Evolutionary conservation across 2,888 invertebrate genomes (phyloP), one percentile per base, ranked within the genome.

Genomic region (Oegoconia quadripuncta): DNA sequence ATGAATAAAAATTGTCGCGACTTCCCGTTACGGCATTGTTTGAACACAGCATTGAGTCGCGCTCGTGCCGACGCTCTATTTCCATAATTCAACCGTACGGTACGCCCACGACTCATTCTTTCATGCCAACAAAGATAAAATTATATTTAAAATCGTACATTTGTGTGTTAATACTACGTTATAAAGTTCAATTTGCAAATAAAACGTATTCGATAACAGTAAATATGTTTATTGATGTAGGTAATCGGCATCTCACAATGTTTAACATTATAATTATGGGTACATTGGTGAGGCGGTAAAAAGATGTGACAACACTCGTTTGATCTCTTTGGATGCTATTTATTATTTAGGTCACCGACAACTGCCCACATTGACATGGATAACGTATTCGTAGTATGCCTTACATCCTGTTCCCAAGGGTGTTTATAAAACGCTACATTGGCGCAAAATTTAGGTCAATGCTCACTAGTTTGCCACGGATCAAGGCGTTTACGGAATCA

Each of bases 1-100:
- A 64, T 63, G 68, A 64, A 61, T 69, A 75, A 70, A 76, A 71
- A 74, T 68, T 60, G 64, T 60, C 55, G 43, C 55, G 53, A 60
- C 71, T 65, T 71, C 70, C 79, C 80, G 81, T 78, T 78, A 78
- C 59, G 59, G 74, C 63, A 80, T 81, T 82, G 80, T 82, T 79
- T 81, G 73, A 69, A 68, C 64, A 64, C 23, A n/a, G n/a, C 56
- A 55, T 48, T 41, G 55, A 51, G 59, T 39, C 58, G 61, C n/a
- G 52, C 60, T 38, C 58, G 16, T 56, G 68, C 63, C 69, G 62
- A 52, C 66, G 80, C 68, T 81, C 80, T 67, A 79, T 81, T 80
- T 81, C 74, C 81, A 81, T 82, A 82, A 76, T 73, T 78, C 77
- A 74, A 67, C 58, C 49, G 52, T 23, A 28, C 28, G 15, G 28